Evolutionary conservation across 2,888 invertebrate species (phyloP).

Genomic region (Ochropacha duplaris): DNA sequence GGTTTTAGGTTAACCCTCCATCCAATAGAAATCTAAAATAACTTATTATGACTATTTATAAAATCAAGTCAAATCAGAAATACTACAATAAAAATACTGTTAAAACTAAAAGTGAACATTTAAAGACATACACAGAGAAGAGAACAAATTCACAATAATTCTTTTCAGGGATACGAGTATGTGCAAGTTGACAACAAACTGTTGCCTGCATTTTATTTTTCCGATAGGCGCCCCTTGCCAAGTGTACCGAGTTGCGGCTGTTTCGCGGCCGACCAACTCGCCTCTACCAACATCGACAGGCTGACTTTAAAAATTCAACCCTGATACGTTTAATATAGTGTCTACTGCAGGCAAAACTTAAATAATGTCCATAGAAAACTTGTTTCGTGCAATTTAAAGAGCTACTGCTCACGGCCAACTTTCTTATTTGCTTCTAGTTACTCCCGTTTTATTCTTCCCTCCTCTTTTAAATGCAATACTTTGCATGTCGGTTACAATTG

Average conservation of each 20-base stretch:
- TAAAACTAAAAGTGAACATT: background rate
- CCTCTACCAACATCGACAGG: constrained; percentile 48
- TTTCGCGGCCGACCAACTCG: constrained; percentile 66
- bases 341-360: constrained; percentile 66
- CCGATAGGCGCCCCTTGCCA: constrained; percentile 69
- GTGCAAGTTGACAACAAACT: constrained; percentile 54
- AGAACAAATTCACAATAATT: constrained; percentile 26
- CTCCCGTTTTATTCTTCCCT: constrained; percentile 61
- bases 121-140: background rate
- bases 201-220: constrained; percentile 76
- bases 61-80: background rate
- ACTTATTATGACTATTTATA: background rate
- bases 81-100: background rate
- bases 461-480: constrained; percentile 62
- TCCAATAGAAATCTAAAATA: background rate
- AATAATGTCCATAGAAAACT: constrained; percentile 74
- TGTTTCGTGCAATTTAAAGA: constrained; percentile 59
- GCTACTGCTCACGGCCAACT: constrained; percentile 59
- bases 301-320: constrained; percentile 68
- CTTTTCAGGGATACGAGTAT: constrained; percentile 32
- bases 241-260: constrained; percentile 61
- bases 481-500: constrained; percentile 69
- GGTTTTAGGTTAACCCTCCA: background rate
- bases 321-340: constrained; percentile 71
- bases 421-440: constrained; percentile 65